Conservation (phyloP, 2,797 vertebrate species). For the Gymnothorax javanicus region DNA sequence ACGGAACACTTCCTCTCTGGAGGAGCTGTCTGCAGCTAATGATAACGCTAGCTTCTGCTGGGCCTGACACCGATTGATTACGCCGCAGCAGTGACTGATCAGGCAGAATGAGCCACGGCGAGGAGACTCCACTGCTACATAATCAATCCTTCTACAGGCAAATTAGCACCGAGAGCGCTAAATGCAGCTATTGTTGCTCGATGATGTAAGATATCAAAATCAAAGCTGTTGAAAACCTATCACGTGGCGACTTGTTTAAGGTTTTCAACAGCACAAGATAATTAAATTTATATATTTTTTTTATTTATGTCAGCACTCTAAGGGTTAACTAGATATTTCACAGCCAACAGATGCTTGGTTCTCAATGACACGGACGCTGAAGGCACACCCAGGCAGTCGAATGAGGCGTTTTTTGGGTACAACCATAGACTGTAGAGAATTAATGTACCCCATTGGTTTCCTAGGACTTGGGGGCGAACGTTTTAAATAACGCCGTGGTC, state of each 20-base stretch:
- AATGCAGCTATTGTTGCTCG: neutral
- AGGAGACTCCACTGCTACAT: neutral
- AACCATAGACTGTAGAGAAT: no score
- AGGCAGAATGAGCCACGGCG: neutral
- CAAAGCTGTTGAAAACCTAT: no score
- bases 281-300: no score
- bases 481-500: no score
- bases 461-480: no score
- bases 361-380: neutral
- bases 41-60: neutral
- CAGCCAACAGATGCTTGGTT: neutral
- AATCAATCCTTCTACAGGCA: neutral
- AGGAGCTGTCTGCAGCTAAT: neutral
- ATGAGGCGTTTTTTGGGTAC: neutral
- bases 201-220: no score
- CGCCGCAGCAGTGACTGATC: neutral
- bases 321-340: neutral
- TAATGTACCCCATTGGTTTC: no score
- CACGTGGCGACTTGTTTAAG: no score
- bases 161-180: neutral
- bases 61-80: slow-evolving; percentile 16
- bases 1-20: neutral
- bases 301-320: no score
- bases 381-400: neutral
- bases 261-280: no score